Evolutionary conservation across 2,888 invertebrate species (phyloP), one percentile per base, ranked within the genome.

Genomic region (Hypselothyrea guttata): DNA sequence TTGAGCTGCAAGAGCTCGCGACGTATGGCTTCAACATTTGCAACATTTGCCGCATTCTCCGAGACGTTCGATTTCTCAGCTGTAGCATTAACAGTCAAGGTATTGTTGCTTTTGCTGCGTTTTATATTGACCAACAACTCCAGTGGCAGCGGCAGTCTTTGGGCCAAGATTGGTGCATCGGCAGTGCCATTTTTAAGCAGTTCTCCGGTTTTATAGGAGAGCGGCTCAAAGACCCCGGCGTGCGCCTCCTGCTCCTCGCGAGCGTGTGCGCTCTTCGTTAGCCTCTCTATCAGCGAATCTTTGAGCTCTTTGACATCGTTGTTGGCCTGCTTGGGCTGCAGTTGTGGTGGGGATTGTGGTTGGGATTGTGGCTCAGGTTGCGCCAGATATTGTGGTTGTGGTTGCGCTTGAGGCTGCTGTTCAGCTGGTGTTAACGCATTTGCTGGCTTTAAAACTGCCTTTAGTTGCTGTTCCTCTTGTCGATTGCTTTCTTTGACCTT

Each of bases 401-500:
- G 51, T 27, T 16, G 34, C 15, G 13, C 1, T 16, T 16, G 18
- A n/a, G 38, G 38, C 18, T 38, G 16, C 9, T 18, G 9, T 28
- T 22, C 22, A 22, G 22, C 22, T 22, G 2, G 22, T 4, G 22
- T 2, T 22, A 22, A 4, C 5, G 22, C 3, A 4, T 22, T 22
- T 22, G 18, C n/a, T 31, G 42, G 47, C 0, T 31, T 7, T 13
- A 40, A 13, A 9, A 48, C 53, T 1, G 31, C 34, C 4, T 59
- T 57, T 13, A 61, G 40, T 0, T 41, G 3, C n/a, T 51, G 12
- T 3, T 49, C 52, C 12, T 61, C 68, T 31, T 91, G 38, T 1
- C 55, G 69, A 35, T 69, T 72, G 16, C 41, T 56, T 31, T 57
- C 71, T 9, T 66, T 91, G 88, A 91, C 91, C 68, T 91, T 91